Percentiles rank a stretch among this genome's conserved stretches.
These are phyloP conservation scores for Sebastiscus albofasciatus DNA, from an alignment of 2,797 vertebrate genomes.

Conservation along the genomic window DNA sequence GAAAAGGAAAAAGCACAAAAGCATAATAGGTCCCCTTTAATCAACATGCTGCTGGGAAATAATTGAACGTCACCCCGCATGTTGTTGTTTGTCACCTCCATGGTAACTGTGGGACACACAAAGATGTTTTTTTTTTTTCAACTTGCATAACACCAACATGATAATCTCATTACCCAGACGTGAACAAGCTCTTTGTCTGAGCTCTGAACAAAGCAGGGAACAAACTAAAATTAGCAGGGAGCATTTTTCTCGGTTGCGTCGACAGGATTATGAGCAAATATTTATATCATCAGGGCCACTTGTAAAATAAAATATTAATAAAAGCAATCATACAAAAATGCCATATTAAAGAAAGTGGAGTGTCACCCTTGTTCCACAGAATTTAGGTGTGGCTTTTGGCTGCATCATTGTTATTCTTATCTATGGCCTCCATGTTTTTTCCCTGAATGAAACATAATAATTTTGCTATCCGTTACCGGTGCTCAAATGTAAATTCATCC, in stretches of 20 bases:
- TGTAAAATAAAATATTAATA: neutral
- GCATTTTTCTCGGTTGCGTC: neutral
- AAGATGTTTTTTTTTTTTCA: neutral
- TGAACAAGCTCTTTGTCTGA: conserved; percentile 24
- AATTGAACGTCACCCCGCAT: too few species aligned
- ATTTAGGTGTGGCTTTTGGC: neutral
- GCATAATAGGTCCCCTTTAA: too few species aligned
- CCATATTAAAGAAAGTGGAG: neutral
- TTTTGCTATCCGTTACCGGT: neutral
- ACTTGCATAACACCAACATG: neutral
- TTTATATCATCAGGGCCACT: neutral
- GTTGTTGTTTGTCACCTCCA: neutral
- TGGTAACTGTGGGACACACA: neutral
- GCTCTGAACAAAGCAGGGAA: neutral
- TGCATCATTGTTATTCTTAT: neutral
- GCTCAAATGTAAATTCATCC: neutral
- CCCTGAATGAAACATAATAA: neutral
- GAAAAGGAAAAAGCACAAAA: too few species aligned
- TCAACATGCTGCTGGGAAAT: neutral
- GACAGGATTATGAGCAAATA: too few species aligned
- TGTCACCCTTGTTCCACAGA: neutral
- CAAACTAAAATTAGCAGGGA: neutral
- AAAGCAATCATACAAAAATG: neutral
- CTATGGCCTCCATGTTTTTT: neutral
- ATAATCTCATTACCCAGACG: conserved; percentile 26